Evolutionary conservation across 1,140 invertebrate species (phyloP), one percentile per base, ranked within the genome.

Genomic region (Penaeus chinensis): DNA sequence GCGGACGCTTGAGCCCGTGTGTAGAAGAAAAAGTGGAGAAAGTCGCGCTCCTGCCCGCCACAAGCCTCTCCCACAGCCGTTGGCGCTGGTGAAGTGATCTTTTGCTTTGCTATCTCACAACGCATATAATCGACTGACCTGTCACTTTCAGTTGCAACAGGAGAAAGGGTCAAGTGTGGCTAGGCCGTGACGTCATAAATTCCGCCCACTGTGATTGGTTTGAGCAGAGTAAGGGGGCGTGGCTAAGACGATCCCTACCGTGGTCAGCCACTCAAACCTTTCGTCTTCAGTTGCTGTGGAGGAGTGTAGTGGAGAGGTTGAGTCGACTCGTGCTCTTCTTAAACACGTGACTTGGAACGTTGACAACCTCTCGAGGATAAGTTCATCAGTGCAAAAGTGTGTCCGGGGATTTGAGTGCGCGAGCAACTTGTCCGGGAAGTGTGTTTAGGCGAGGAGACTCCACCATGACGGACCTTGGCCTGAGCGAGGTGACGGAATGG

Each of bases 401-500:
- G 20, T 22, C 19, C 74, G 47, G 74, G 74, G 74, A 37, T 24
- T 77, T 19, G 74, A 37, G 20, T 37, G 20, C 20, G 32, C 32
- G 10, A 77, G 18, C 20, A 20, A 19, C 74, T 24, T 27, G 32
- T 66, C 62, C 37, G 62, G 22, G n/a, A 62, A 62, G 80, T 65
- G 80, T 65, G 80, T 54, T 54, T 16, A 54, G 54, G 54, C 54
- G 54, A 54, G 54, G 54, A 54, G 54, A 54, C 54, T 16, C 54
- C 54, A 54, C 54, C 54, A 89, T 89, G 89, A 74, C 85, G 74
- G 85, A 78, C 79, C 65, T 83, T 47, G 89, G 78, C 18, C 63
- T 62, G 16, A 89, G 89, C 82, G 89, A 89, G 65, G 85, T 91
- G 63, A 71, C 85, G 42, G 90, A 90, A 42, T 91, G 80, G 61